These are phyloP conservation scores for Azorinus chamasolen DNA, from an alignment of 2,888 invertebrate genomes.

Conservation along the genomic window DNA sequence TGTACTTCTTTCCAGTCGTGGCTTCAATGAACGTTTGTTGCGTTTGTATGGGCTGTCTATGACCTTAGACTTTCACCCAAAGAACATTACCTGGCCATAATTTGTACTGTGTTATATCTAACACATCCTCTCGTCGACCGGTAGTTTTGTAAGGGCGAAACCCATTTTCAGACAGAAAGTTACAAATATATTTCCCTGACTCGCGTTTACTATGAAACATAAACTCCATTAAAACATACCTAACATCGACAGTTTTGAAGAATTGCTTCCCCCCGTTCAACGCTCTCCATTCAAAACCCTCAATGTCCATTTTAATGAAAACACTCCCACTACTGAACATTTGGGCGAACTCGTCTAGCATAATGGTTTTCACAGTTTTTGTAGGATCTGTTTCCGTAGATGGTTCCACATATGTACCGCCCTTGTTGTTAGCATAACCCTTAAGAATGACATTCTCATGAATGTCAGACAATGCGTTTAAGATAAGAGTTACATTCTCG, in stretches of 20 bases:
- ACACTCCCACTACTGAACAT: slow-evolving; percentile 53
- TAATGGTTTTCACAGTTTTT: slow-evolving; percentile 54
- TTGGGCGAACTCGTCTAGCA: slow-evolving; percentile 68
- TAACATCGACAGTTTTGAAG: slow-evolving; percentile 69
- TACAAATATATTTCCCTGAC: too few relatives aligned
- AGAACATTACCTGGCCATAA: too few relatives aligned
- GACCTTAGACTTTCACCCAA: not conserved
- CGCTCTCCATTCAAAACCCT: slow-evolving; percentile 71
- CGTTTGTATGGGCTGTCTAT: too few relatives aligned
- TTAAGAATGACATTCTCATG: slow-evolving; percentile 59
- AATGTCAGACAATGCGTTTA: slow-evolving; percentile 70
- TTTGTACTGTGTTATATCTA: too few relatives aligned
- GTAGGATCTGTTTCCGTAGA: slow-evolving; percentile 2
- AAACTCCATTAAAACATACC: slow-evolving; percentile 72
- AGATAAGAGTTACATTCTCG: slow-evolving; percentile 64
- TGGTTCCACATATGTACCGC: slow-evolving; percentile 65
- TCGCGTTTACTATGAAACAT: too few relatives aligned
- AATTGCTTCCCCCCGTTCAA: slow-evolving; percentile 67
- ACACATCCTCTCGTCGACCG: too few relatives aligned
- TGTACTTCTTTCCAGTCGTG: too few relatives aligned
- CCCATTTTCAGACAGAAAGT: too few relatives aligned
- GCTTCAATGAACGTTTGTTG: too few relatives aligned
- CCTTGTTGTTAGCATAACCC: slow-evolving; percentile 64
- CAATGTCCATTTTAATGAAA: slow-evolving; percentile 78
- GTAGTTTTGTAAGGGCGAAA: too few relatives aligned